Conservation (phyloP, 2,797 vertebrate species). For the Loriculus beryllinus region DNA sequence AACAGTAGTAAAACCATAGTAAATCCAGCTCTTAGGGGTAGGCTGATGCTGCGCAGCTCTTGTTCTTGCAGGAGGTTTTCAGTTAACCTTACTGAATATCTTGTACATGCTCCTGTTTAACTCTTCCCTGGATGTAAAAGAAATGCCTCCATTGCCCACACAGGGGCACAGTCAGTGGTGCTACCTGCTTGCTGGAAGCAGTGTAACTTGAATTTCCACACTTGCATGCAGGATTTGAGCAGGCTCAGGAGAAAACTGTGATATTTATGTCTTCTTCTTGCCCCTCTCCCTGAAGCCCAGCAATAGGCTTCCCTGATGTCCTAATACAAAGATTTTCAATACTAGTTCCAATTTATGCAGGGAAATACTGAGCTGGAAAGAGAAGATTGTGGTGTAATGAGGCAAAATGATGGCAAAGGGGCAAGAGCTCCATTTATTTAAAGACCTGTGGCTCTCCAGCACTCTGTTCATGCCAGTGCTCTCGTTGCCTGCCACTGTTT, state of each 20-base stretch:
- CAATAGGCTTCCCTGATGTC: neutral
- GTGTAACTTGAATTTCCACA: neutral
- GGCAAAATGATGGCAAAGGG: fast-evolving
- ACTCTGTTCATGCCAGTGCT: fast-evolving
- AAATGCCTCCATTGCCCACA: fast-evolving
- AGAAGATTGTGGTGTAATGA: fast-evolving
- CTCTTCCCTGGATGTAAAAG: neutral
- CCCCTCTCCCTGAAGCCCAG: neutral
- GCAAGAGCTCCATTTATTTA: neutral
- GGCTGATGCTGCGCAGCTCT: neutral
- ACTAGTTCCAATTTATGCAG: neutral
- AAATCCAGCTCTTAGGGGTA: neutral
- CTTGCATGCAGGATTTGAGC: neutral
- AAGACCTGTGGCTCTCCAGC: fast-evolving
- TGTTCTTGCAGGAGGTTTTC: neutral
- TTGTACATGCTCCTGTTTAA: neutral
- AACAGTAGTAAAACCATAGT: neutral
- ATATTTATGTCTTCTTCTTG: neutral
- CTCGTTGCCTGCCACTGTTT: fast-evolving
- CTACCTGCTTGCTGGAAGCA: neutral
- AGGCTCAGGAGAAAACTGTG: neutral
- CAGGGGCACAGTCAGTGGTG: fast-evolving
- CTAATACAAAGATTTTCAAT: neutral
- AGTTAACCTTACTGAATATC: neutral
- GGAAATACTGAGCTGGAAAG: neutral